Evolutionary conservation across 2,888 invertebrate genomes (phyloP).

Genomic region (Aleiodes leptofemur): DNA sequence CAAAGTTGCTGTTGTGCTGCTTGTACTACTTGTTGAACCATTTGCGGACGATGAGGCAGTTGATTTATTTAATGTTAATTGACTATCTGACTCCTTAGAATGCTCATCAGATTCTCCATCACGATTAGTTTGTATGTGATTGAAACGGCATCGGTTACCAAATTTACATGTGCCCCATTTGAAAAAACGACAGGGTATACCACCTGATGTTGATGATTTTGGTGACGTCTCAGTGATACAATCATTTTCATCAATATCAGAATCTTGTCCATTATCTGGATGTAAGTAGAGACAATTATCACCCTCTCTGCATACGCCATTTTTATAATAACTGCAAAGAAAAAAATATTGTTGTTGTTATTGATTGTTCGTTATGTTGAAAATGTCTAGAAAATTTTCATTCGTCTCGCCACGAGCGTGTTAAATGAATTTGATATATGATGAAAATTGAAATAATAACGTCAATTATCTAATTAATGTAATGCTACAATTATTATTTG

Average conservation of each 20-base stretch:
- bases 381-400: too few species aligned
- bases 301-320: slow-evolving; percentile 71
- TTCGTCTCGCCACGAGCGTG: too few species aligned
- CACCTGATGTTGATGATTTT: slow-evolving; percentile 48
- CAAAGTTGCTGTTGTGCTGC: slow-evolving; percentile 21
- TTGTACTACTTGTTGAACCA: slow-evolving; percentile 14
- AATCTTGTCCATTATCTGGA: slow-evolving; percentile 53
- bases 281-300: slow-evolving; percentile 70
- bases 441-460: too few species aligned
- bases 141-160: slow-evolving; percentile 68
- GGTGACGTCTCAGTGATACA: slow-evolving; percentile 54
- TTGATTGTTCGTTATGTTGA: not conserved
- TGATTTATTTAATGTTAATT: not conserved
- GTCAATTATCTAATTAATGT: not conserved
- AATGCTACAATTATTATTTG: slow-evolving; percentile 34
- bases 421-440: too few species aligned
- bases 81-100: not conserved
- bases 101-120: slow-evolving; percentile 45
- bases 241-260: slow-evolving; percentile 57
- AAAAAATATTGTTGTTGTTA: slow-evolving; percentile 33
- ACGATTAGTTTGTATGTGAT: slow-evolving; percentile 60
- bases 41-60: slow-evolving; percentile 41
- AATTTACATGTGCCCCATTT: slow-evolving; percentile 71
- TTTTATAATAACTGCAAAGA: slow-evolving; percentile 69
- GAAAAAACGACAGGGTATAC: slow-evolving; percentile 66